Base-by-base conservation (phyloP, 2,888 invertebrate species). In the Chymomyza caudatula region DNA sequence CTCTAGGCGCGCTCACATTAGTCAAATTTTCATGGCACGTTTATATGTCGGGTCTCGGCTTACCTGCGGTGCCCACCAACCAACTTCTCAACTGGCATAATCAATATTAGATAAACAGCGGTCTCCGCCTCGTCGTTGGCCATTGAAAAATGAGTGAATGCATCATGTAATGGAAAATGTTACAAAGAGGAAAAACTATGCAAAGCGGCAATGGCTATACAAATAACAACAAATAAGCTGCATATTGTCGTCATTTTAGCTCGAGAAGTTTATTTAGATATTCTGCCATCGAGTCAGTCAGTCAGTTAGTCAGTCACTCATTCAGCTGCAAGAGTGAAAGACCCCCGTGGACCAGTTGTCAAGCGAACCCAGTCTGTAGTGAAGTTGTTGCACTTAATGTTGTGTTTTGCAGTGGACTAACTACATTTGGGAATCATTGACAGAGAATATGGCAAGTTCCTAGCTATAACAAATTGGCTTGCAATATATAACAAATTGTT, bases 91-190 rank as follows among this genome's bases (percentile, higher is more conserved):
- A 78, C 77, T 66, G 75, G 65, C 86, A 72, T 79, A 77, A 81
- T 83, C 86, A 83, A 83, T 80, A 80, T 77, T 79, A 78, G 71
- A 78, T 73, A 78, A 78, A 77, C 79, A 78, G 85, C 79, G 77
- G 79, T 13, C 8, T 74, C 77, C 64, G 70, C 65, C 74, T 60
- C 72, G 51, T 60, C 60, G 77, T 65, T 57, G 29, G 29, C 29
- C 11, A 37, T 37, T 37, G 29, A 37, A 37, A 37, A 37, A 8
- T 37, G 29, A 37, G 29, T 73, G 78, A 67, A 74, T 67, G 65
- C 80, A 67, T 66, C 79, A 85, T 77, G 80, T 85, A 80, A 83
- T 77, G 83, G 77, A 75, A 79, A 82, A 83, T 71, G 73, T 63
- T 75, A 67, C 68, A 61, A 2, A 11, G 29, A 11, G 68, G 68